Evolutionary conservation across 2,888 invertebrate species (phyloP).

Genomic region (Formica aserva): DNA sequence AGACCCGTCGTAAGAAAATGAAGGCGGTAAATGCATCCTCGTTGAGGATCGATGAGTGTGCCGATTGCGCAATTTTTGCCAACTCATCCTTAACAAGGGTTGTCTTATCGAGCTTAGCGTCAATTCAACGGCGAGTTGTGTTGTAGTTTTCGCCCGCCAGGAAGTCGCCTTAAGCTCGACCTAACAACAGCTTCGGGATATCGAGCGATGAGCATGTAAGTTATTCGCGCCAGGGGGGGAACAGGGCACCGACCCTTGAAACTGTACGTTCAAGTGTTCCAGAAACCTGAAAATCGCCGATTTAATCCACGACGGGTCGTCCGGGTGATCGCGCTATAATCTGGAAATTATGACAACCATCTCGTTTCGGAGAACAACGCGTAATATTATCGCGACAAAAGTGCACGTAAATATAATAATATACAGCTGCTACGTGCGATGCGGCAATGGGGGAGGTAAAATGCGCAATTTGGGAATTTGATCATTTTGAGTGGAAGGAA

Average conservation of each 20-base stretch:
- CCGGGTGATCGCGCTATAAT: constrained; percentile 23
- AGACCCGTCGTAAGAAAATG: neutral
- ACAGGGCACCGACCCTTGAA: constrained; percentile 75
- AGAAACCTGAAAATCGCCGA: constrained; percentile 71
- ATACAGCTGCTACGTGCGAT: neutral
- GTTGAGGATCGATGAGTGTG: neutral
- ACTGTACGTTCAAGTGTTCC: constrained; percentile 69
- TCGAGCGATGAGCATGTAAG: constrained; percentile 68
- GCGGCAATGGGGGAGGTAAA: neutral
- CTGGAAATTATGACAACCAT: constrained; percentile 13
- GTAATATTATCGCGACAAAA: neutral
- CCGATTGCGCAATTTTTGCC: constrained; percentile 21
- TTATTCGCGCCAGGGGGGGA: constrained; percentile 53
- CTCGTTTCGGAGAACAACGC: neutral
- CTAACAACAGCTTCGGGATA: constrained; percentile 75
- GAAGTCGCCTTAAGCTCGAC: constrained; percentile 69
- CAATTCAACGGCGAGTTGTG: neutral
- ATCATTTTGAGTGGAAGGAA: neutral
- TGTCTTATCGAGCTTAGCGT: neutral
- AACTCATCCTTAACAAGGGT: constrained; percentile 26
- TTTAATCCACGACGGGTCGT: constrained; percentile 37
- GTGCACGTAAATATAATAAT: constrained; percentile 4
- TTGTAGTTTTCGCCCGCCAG: constrained; percentile 38
- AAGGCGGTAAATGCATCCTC: neutral
- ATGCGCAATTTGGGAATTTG: constrained; percentile 3